Evolutionary conservation across 2,888 invertebrate genomes (phyloP).

Genomic region (Sinentomon sp.): DNA sequence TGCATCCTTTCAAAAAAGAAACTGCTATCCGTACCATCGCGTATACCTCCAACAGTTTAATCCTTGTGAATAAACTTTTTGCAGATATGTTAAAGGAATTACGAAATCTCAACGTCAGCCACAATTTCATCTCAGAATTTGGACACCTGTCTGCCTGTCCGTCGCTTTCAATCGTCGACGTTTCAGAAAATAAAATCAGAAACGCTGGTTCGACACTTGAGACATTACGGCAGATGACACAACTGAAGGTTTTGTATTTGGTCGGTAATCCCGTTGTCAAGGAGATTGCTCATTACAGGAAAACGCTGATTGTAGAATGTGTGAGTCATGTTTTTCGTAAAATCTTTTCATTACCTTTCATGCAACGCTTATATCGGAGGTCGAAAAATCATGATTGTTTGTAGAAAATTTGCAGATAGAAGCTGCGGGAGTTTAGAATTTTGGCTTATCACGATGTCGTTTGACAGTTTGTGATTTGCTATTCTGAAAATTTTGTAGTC

Average conservation of each 20-base stretch:
- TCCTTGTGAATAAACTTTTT: neutral
- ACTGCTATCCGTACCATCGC: no score
- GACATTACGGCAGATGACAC: constrained; percentile 36
- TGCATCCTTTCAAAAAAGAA: no score
- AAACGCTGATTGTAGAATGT: constrained; percentile 41
- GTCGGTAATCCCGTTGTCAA: constrained; percentile 70
- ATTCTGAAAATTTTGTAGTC: no score
- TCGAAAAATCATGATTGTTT: constrained; percentile 10
- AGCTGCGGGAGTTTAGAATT: no score
- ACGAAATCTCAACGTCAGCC: no score
- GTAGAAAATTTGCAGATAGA: no score
- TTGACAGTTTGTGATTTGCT: no score
- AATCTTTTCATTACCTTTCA: neutral
- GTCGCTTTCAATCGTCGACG: no score
- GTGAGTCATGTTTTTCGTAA: constrained; percentile 22
- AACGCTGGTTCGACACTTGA: constrained; percentile 13
- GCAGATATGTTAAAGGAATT: constrained; percentile 7
- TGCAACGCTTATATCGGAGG: neutral
- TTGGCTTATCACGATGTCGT: no score
- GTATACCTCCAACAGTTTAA: no score
- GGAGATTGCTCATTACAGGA: constrained; percentile 54
- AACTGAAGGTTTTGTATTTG: constrained; percentile 47
- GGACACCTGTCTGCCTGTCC: no score
- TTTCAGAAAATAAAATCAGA: neutral
- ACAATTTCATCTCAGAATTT: no score